Conservation (phyloP, 1,140 invertebrate genomes). For the Probaryconus sp. region DNA sequence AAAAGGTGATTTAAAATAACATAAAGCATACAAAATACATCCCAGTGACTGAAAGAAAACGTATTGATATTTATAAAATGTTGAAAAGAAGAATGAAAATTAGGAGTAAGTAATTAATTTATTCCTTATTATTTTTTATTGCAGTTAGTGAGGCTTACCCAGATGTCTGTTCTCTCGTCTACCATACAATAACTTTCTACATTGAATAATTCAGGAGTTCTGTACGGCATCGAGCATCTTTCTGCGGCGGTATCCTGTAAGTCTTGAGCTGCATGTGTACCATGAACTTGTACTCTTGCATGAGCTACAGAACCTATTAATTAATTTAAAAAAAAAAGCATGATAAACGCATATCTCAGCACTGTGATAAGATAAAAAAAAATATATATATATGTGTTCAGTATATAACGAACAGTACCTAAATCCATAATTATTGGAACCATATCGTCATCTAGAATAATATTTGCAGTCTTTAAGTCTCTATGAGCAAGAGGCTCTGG, state of each 20-base stretch:
- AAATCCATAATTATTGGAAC: conserved; percentile 91
- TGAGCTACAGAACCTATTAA: conserved; percentile 85
- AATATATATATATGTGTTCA: too few species aligned
- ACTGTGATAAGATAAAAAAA: background rate
- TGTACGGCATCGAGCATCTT: conserved; percentile 91
- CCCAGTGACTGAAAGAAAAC: conserved; percentile 86
- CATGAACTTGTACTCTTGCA: conserved; percentile 86
- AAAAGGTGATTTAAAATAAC: conserved; percentile 92
- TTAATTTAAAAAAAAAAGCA: conserved; percentile 6
- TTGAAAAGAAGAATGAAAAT: background rate
- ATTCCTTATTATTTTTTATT: background rate
- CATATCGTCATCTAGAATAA: conserved; percentile 85
- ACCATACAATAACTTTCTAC: conserved; percentile 89
- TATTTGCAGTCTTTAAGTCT: conserved; percentile 91
- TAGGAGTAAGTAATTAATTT: background rate
- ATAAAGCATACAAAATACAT: conserved; percentile 90
- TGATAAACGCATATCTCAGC: background rate
- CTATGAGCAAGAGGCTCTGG: conserved; percentile 88
- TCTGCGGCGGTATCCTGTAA: conserved; percentile 91
- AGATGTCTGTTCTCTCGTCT: conserved; percentile 92
- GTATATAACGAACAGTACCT: conserved; percentile 74
- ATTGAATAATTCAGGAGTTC: conserved; percentile 92
- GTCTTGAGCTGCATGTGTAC: conserved; percentile 84
- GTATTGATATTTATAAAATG: conserved; percentile 18
- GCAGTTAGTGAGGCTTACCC: conserved; percentile 80